Percentiles rank a stretch among this genome's conserved stretches.
Evolutionary conservation across 2,797 vertebrate genomes (phyloP).

Genomic region (Clarias laeviceps): DNA sequence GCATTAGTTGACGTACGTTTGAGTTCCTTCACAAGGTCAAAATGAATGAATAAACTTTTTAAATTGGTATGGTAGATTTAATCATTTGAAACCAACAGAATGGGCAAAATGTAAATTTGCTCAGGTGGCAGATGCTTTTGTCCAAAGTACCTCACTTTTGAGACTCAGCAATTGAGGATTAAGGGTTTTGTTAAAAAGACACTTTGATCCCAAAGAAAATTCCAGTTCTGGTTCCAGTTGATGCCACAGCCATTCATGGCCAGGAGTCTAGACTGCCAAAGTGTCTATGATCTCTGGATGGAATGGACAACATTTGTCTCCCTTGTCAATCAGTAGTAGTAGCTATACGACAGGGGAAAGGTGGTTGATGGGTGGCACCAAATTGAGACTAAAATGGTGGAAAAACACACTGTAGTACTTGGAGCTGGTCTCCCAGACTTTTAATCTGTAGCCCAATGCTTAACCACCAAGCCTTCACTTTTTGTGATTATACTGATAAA

Average conservation of each 20-base stretch:
- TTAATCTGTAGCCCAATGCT: background rate
- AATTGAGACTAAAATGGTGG: background rate
- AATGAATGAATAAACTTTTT: background rate
- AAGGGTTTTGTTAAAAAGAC: background rate
- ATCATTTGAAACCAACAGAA: background rate
- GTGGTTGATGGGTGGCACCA: background rate
- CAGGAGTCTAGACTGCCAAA: background rate
- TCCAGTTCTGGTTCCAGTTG: background rate
- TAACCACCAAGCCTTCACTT: background rate
- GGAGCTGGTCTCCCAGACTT: background rate
- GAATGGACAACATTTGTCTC: background rate
- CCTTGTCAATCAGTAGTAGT: background rate
- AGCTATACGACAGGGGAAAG: background rate
- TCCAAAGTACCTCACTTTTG: background rate
- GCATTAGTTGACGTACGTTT: background rate
- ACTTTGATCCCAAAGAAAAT: background rate
- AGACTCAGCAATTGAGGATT: background rate
- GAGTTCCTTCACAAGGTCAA: background rate
- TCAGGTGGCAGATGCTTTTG: background rate
- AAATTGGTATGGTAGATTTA: background rate
- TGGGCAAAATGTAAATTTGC: background rate
- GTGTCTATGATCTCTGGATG: background rate
- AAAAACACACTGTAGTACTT: background rate
- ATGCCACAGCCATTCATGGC: background rate
- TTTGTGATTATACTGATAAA: background rate